Percentiles rank a stretch among this genome's conserved stretches.
phyloP scores from a whole-genome alignment of 2,888 invertebrate genomes.

The Andrena dorsata region DNA sequence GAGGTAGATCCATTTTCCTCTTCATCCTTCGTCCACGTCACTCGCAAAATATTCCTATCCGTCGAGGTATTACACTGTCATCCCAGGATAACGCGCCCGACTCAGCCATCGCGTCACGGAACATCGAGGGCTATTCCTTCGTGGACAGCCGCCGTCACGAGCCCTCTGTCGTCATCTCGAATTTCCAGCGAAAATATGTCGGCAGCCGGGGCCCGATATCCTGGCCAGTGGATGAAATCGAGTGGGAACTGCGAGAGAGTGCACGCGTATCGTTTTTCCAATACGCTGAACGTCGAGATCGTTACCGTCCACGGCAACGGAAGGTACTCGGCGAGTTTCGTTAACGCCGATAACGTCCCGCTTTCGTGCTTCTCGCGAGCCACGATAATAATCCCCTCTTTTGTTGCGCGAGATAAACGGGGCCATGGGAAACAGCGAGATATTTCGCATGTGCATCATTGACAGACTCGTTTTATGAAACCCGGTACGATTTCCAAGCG shows the following conservation, averaged over 20 bases:
- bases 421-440: background rate
- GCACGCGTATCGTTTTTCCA: conserved; percentile 49
- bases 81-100: conserved; percentile 14
- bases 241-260: conserved; percentile 19
- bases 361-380: conserved; percentile 10
- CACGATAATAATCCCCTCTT: background rate
- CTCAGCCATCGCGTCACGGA: background rate
- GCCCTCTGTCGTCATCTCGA: conserved; percentile 11
- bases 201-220: conserved; percentile 32
- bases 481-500: too few relatives aligned
- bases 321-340: conserved; percentile 12
- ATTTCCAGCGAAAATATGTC: conserved; percentile 43
- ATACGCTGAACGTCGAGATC: conserved; percentile 32
- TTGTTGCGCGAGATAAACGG: conserved; percentile 18
- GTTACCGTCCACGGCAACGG: conserved; percentile 19
- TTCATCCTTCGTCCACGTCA: background rate
- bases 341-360: conserved; percentile 9
- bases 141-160: conserved; percentile 17
- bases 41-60: background rate
- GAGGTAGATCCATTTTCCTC: background rate
- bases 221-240: conserved; percentile 43
- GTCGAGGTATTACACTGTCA: conserved; percentile 34
- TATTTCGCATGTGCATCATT: too few relatives aligned
- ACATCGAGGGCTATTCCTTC: conserved; percentile 14
- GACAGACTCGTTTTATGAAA: too few relatives aligned